Base-by-base conservation (phyloP, 2,113 vertebrate species). In the Glaucomys volans region DNA sequence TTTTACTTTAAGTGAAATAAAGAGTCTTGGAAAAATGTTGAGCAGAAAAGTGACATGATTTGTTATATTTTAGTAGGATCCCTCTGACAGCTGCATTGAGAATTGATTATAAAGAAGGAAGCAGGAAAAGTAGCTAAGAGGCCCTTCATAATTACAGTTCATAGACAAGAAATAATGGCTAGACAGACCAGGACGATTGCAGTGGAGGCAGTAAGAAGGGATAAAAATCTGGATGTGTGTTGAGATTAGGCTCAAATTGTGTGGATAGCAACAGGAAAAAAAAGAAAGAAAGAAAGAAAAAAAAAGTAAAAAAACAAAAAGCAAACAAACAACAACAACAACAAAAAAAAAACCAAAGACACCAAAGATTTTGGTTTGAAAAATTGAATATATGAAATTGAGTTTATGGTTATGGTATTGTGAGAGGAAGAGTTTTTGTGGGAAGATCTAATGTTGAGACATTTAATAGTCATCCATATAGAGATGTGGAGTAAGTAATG, bases 1-100 rank as follows among this genome's bases (percentile, higher is more conserved):
- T 80, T 93, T 86, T 90, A 62, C 40, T 83, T 59, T 69, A 30
- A 84, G 35, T 24, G 22, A 77, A 85, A 80, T 79, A 40, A 92
- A 30, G 44, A 81, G 32, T 11, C 32, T 64, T 26, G 17, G 6
- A 72, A 92, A 83, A 37, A 16, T 32, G 52, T 59, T 50, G 64
- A 92, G 16, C 40, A 74, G 89, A 90, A 22, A 95, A 75, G 8
- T 54, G 30, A 18, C 69, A n/a, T 69, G 18, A 32, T 82, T 17
- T 90, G 28, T 90, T 52, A 13, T 50, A 26, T 69, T 62, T 90
- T 81, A 69, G 47, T 10, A 87, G 59, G 14, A 44, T 71, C 24
- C 47, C 22, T 18, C 30, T 69, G 47, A 35, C 32, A 85, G 22
- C 11, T n/a, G 11, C 80, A 44, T 37, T 93, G 17, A 90, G 14